phyloP scores from a whole-genome alignment of 2,113 vertebrate genomes.

The Elgaria multicarinata region DNA sequence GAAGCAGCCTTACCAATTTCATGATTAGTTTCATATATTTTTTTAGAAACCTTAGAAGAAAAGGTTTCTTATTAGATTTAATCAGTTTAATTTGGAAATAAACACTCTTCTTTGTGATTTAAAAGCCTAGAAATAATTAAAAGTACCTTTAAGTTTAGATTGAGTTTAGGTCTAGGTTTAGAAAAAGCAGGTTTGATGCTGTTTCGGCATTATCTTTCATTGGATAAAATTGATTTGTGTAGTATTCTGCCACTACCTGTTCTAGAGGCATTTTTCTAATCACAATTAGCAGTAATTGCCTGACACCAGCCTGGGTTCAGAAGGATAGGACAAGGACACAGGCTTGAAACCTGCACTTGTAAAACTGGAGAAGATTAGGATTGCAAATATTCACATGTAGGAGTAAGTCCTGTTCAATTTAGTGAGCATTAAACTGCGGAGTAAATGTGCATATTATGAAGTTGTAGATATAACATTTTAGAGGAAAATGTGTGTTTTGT shows the following conservation, averaged over 20 bases:
- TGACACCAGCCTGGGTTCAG: neutral
- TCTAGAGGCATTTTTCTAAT: neutral
- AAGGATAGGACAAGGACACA: constrained; percentile 2
- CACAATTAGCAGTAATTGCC: neutral
- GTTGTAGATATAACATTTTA: neutral
- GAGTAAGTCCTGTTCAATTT: neutral
- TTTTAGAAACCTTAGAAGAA: neutral
- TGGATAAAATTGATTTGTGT: neutral
- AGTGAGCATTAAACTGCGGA: neutral
- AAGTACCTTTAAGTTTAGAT: neutral
- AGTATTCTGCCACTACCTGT: neutral
- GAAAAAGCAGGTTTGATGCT: neutral
- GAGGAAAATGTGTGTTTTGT: neutral
- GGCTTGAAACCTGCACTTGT: neutral
- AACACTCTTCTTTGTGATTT: neutral
- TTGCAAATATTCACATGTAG: neutral
- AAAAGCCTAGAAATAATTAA: neutral
- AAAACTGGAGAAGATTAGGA: neutral
- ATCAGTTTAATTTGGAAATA: neutral
- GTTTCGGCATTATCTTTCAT: neutral
- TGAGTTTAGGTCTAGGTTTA: neutral
- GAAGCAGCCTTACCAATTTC: neutral
- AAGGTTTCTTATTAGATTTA: neutral
- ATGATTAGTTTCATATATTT: neutral
- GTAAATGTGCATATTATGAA: neutral